Percentiles rank a stretch among this genome's conserved stretches.
phyloP scores from a whole-genome alignment of 2,797 vertebrate species.

The Clarias fuscus region DNA sequence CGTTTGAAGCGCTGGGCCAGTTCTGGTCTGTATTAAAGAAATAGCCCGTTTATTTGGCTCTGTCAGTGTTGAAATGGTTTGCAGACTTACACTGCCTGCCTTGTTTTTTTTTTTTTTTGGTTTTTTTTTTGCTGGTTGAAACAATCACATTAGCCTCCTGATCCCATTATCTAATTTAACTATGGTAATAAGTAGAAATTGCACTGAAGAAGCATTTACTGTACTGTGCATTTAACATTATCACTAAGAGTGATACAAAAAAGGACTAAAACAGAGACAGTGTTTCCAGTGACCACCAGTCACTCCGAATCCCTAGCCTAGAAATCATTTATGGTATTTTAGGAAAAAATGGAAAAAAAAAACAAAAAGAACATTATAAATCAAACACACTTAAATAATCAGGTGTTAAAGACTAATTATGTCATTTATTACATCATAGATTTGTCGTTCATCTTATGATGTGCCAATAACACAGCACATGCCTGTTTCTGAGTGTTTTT shows the following conservation, averaged over 20 bases:
- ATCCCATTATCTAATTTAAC: conserved; percentile 74
- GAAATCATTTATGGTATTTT: background rate
- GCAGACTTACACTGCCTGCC: conserved; percentile 64
- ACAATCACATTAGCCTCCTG: conserved; percentile 64
- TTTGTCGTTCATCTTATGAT: background rate
- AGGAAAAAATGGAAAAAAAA: background rate
- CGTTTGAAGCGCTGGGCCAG: conserved; percentile 69
- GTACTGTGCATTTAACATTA: background rate
- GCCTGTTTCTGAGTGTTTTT: background rate
- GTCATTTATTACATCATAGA: background rate
- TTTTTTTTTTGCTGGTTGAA: conserved; percentile 61
- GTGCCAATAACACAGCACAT: background rate
- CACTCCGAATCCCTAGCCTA: no score
- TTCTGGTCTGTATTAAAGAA: conserved; percentile 76
- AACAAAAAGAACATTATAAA: background rate
- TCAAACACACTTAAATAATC: background rate
- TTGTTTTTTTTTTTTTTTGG: conserved; percentile 37
- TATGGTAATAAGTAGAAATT: conserved; percentile 54
- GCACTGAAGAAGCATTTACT: conserved; percentile 19
- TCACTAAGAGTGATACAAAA: background rate
- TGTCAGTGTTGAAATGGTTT: conserved; percentile 68
- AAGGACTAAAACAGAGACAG: background rate
- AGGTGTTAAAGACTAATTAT: background rate
- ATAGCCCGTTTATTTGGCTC: conserved; percentile 69
- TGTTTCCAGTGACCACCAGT: background rate